These are phyloP conservation scores for Acanthiza pusilla DNA, from an alignment of 2,797 vertebrate genomes.

Conservation along the genomic window DNA sequence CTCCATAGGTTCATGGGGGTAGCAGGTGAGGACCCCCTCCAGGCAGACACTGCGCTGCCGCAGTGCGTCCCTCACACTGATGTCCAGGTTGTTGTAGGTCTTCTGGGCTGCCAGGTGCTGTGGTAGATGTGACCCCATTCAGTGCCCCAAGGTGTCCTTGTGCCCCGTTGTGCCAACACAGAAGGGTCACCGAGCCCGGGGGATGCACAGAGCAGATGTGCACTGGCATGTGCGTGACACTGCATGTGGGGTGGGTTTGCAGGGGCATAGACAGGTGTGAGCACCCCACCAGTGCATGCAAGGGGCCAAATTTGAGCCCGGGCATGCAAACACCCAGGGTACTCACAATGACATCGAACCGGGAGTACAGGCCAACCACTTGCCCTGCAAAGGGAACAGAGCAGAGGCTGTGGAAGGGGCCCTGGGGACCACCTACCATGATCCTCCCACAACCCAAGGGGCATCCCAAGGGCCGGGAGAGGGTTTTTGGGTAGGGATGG, in stretches of 20 bases:
- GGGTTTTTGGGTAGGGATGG: not conserved
- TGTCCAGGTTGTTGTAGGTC: slow-evolving; percentile 89
- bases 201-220: not conserved
- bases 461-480: not conserved
- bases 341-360: slow-evolving; percentile 97
- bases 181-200: not conserved
- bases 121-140: not conserved
- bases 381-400: slow-evolving; percentile 72
- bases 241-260: not conserved
- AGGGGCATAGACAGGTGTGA: not conserved
- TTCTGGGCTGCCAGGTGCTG: slow-evolving; percentile 93
- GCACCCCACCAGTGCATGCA: too few relatives aligned
- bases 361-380: slow-evolving; percentile 92
- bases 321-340: not conserved
- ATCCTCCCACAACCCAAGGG: not conserved
- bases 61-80: slow-evolving; percentile 83
- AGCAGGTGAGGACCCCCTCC: slow-evolving; percentile 89
- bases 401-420: not conserved
- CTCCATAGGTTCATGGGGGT: slow-evolving; percentile 84
- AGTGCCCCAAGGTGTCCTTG: rapidly evolving
- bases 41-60: slow-evolving; percentile 74
- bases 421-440: not conserved
- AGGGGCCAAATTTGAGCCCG: not conserved
- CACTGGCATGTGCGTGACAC: rapidly evolving
- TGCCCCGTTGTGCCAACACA: not conserved